Conservation (phyloP, 2,888 invertebrate genomes). For the Brachypalpus laphriformis region DNA sequence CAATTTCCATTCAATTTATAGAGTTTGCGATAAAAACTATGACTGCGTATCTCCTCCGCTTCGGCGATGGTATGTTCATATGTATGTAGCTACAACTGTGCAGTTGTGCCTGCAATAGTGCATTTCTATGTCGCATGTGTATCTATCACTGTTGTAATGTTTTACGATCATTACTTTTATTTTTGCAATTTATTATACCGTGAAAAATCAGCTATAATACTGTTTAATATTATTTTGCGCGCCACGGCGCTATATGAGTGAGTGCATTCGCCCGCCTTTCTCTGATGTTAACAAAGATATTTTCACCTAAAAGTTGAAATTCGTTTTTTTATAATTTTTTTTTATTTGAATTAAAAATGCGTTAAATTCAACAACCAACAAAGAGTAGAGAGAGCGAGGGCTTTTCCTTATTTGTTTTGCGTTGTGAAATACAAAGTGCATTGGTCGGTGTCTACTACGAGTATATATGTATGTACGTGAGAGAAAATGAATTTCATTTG, state of each 20-base stretch:
- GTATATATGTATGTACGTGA: not conserved
- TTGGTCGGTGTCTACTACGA: not conserved
- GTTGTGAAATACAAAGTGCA: conserved; percentile 29
- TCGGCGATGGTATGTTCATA: not conserved
- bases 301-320: conserved; percentile 8
- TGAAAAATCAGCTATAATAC: conserved; percentile 64
- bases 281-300: conserved; percentile 23
- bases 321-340: not conserved
- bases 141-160: conserved; percentile 67
- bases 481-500: conserved; percentile 21
- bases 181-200: conserved; percentile 56
- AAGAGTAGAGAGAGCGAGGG: not conserved
- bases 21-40: conserved; percentile 57
- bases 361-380: conserved; percentile 27
- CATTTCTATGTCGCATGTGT: conserved; percentile 66
- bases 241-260: conserved; percentile 45
- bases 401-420: not conserved
- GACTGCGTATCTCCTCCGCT: conserved; percentile 49
- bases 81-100: conserved; percentile 4
- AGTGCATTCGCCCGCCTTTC: conserved; percentile 45
- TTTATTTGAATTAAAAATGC: conserved; percentile 21
- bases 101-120: conserved; percentile 31
- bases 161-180: conserved; percentile 49
- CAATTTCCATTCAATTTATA: conserved; percentile 70
- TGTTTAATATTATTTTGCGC: conserved; percentile 46